Percentiles rank a stretch among this genome's conserved stretches.
Evolutionary conservation across 2,888 invertebrate genomes (phyloP).

Genomic region (Cheiracanthium punctorium): DNA sequence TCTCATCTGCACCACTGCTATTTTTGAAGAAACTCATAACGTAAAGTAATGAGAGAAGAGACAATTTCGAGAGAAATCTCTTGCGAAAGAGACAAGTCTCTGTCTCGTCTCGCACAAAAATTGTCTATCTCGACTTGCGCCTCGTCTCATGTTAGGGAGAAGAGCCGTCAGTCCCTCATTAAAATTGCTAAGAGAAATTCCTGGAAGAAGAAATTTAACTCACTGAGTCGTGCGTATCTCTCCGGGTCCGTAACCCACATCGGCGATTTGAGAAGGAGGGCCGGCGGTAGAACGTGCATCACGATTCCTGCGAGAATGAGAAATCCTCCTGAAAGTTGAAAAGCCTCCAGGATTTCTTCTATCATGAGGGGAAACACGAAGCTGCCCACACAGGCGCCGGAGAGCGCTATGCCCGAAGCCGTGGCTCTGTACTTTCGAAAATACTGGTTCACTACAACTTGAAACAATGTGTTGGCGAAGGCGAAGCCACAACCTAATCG

Average conservation of each 20-base stretch:
- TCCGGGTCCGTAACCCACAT: slow-evolving; percentile 46
- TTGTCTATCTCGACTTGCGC: too few species aligned
- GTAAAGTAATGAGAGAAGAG: too few species aligned
- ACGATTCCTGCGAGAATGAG: slow-evolving; percentile 47
- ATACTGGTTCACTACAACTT: slow-evolving; percentile 61
- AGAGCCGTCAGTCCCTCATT: too few species aligned
- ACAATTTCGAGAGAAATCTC: too few species aligned
- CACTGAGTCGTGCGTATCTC: slow-evolving; percentile 35
- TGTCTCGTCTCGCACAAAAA: too few species aligned
- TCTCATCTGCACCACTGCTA: too few species aligned
- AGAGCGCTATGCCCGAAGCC: slow-evolving; percentile 57
- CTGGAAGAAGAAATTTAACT: too few species aligned
- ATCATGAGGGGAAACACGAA: slow-evolving; percentile 50
- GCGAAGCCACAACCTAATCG: slow-evolving; percentile 44
- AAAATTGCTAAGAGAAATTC: too few species aligned
- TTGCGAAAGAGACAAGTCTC: too few species aligned
- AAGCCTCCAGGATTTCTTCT: slow-evolving; percentile 40
- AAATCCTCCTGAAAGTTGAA: slow-evolving; percentile 46
- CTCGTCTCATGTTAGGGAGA: too few species aligned
- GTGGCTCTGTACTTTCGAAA: slow-evolving; percentile 54
- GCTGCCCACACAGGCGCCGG: slow-evolving; percentile 54
- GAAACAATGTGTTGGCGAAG: slow-evolving; percentile 47
- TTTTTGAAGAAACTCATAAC: too few species aligned
- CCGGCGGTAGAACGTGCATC: slow-evolving; percentile 49
- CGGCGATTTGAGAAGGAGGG: slow-evolving; percentile 28